Conservation (phyloP, 1,140 invertebrate species). For the Catajapyx aquilonaris region DNA sequence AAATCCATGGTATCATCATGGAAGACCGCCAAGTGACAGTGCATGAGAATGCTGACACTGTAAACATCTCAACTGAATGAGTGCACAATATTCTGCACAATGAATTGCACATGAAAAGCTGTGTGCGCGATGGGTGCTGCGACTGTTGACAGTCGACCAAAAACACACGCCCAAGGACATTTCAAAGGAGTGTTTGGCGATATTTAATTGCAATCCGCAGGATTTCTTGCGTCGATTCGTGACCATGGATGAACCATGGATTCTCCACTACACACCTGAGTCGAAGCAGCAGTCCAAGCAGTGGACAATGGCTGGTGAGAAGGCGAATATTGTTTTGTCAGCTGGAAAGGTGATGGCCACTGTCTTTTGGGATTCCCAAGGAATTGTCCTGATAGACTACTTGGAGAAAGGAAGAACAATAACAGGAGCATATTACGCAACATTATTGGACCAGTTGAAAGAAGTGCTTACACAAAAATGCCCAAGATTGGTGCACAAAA, state of each 20-base stretch:
- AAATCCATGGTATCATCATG: too few relatives aligned
- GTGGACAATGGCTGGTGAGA: too few relatives aligned
- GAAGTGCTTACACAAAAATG: constrained; percentile 4
- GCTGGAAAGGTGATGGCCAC: constrained; percentile 16
- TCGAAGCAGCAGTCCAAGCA: too few relatives aligned
- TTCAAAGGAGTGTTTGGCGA: constrained; percentile 10
- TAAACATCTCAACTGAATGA: constrained; percentile 5
- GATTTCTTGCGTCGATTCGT: constrained; percentile 16
- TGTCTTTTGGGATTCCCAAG: too few relatives aligned
- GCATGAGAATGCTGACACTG: constrained; percentile 4
- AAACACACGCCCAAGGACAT: constrained; percentile 4
- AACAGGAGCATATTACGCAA: constrained; percentile 7
- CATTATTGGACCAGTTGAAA: constrained; percentile 7
- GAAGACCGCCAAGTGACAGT: too few relatives aligned
- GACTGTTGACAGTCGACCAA: constrained; percentile 4
- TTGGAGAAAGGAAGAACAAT: constrained; percentile 10
- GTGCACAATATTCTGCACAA: constrained; percentile 6
- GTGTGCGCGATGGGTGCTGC: neutral
- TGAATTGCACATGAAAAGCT: neutral
- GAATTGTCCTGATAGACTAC: constrained; percentile 14
- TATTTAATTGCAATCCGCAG: constrained; percentile 6
- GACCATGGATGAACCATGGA: constrained; percentile 20
- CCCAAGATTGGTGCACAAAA: too few relatives aligned
- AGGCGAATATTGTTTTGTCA: constrained; percentile 16
- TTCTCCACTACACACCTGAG: constrained; percentile 19